phyloP scores from a whole-genome alignment of 92 coral and sea anemone species.

The Zoanthus solanderi region DNA sequence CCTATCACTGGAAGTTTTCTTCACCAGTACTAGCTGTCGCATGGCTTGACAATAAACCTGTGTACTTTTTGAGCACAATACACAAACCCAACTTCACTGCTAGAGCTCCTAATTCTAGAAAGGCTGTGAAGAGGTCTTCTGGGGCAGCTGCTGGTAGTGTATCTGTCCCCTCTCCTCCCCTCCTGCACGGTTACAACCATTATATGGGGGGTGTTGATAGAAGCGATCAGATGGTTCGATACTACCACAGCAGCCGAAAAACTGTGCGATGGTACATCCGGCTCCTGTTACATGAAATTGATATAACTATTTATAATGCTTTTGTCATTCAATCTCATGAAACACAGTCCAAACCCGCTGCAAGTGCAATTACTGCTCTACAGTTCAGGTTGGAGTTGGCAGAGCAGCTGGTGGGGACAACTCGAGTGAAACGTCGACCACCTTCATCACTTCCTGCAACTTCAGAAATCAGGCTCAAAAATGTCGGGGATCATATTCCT shows the following conservation, averaged over 20 bases:
- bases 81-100: constrained; percentile 15
- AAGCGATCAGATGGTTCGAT: constrained; percentile 60
- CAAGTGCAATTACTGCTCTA: constrained; percentile 35
- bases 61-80: constrained; percentile 7
- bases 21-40: constrained; percentile 16
- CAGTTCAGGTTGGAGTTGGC: constrained; percentile 62
- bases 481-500: constrained; percentile 63
- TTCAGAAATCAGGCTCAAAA: constrained; percentile 52
- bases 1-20: constrained; percentile 10
- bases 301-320: constrained; percentile 61
- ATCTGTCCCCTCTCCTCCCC: constrained; percentile 39
- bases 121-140: constrained; percentile 10
- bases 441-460: constrained; percentile 41
- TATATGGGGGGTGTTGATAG: constrained; percentile 47
- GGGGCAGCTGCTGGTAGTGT: constrained; percentile 16
- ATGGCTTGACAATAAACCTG: constrained; percentile 27
- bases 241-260: constrained; percentile 51
- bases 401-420: constrained; percentile 51
- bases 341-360: constrained; percentile 49
- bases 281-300: constrained; percentile 50
- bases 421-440: constrained; percentile 23
- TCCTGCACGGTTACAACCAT: constrained; percentile 58
- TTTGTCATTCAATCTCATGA: constrained; percentile 55
- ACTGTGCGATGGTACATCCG: constrained; percentile 39
- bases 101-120: constrained; percentile 13